A percentile compares a stretch with the other conserved stretches of the same genome.
phyloP scores from a whole-genome alignment of 2,888 invertebrate species.

The Cephalotes varians region DNA sequence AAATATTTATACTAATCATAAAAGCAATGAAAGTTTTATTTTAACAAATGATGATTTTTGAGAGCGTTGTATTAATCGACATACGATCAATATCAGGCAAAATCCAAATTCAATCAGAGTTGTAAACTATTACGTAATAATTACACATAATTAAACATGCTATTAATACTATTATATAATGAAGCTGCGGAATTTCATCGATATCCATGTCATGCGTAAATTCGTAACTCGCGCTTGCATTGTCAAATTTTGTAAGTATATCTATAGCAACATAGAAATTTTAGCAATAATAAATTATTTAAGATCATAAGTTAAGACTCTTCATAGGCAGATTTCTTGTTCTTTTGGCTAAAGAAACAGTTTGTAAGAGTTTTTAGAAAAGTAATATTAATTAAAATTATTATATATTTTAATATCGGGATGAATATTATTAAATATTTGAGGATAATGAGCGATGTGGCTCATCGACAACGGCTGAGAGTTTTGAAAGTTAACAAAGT shows the following conservation, averaged over 20 bases:
- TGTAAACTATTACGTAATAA: conserved; percentile 47
- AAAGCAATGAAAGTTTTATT: not conserved
- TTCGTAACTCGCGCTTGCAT: not conserved
- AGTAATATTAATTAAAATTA: not conserved
- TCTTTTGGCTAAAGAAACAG: not conserved
- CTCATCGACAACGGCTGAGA: not conserved
- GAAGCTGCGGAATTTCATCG: conserved; percentile 2
- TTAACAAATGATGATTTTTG: not conserved
- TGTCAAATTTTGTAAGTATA: not conserved
- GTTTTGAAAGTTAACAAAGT: conserved; percentile 42
- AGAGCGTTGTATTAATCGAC: not conserved
- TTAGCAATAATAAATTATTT: not conserved
- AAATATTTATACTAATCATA: not conserved
- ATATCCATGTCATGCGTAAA: conserved; percentile 27
- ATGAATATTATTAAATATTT: conserved; percentile 27
- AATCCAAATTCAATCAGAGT: conserved; percentile 24
- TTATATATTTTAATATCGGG: not conserved
- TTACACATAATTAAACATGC: conserved; percentile 46
- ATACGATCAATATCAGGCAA: conserved; percentile 5
- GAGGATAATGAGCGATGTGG: not conserved
- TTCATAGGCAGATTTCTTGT: not conserved
- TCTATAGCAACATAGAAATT: not conserved
- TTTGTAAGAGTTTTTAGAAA: not conserved
- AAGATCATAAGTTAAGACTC: not conserved
- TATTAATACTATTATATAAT: conserved; percentile 40